A percentile compares a stretch with the other conserved stretches of the same genome.
These are phyloP conservation scores for Dynastes tityus DNA, from an alignment of 2,888 invertebrate genomes.

Conservation along the genomic window DNA sequence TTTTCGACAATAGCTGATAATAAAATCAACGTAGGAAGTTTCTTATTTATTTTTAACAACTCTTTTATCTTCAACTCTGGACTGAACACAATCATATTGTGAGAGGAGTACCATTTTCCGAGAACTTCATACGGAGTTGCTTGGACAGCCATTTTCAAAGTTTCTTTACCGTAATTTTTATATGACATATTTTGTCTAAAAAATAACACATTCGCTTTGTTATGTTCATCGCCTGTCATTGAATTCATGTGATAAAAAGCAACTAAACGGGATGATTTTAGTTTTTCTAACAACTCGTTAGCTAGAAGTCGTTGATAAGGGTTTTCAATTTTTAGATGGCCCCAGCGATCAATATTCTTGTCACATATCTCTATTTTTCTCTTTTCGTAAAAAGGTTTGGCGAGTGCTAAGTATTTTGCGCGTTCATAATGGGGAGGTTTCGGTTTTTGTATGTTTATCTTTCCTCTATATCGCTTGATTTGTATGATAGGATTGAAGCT, in stretches of 20 bases:
- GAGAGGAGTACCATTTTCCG: slow-evolving; percentile 77
- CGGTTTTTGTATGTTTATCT: slow-evolving; percentile 86
- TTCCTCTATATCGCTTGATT: slow-evolving; percentile 78
- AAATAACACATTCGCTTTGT: slow-evolving; percentile 77
- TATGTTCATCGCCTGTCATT: slow-evolving; percentile 77
- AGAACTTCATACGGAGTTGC: slow-evolving; percentile 81
- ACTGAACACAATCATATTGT: slow-evolving; percentile 81
- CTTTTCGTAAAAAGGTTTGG: slow-evolving; percentile 76
- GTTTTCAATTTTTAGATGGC: slow-evolving; percentile 72
- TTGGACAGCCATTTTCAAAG: slow-evolving; percentile 78
- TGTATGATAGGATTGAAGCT: slow-evolving; percentile 30
- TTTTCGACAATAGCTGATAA: slow-evolving; percentile 84
- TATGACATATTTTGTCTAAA: slow-evolving; percentile 80
- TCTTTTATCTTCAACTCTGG: slow-evolving; percentile 76
- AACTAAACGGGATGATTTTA: slow-evolving; percentile 81
- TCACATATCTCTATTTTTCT: slow-evolving; percentile 73
- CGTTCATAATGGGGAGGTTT: slow-evolving; percentile 80
- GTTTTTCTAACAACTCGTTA: slow-evolving; percentile 80
- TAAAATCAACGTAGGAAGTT: slow-evolving; percentile 80
- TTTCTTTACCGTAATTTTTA: slow-evolving; percentile 78
- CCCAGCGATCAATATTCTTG: slow-evolving; percentile 59
- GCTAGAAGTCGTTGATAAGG: slow-evolving; percentile 83
- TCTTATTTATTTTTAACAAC: slow-evolving; percentile 79
- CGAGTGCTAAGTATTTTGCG: slow-evolving; percentile 77
- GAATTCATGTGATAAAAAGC: slow-evolving; percentile 83